Conservation (phyloP, 2,888 invertebrate genomes). For the Athetis lepigone region DNA sequence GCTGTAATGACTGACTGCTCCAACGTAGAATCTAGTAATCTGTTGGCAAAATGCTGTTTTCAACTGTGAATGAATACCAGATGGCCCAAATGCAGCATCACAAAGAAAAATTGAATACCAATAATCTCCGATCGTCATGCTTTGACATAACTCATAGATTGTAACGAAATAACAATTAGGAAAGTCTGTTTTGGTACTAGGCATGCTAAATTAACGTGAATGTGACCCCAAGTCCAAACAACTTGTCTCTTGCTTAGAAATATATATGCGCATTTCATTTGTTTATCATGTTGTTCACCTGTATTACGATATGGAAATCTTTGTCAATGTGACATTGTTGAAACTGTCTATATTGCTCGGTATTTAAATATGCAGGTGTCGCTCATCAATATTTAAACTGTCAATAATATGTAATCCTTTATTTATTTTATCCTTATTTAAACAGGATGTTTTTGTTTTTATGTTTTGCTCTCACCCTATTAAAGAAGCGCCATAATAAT, state of each 20-base stretch:
- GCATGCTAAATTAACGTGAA: conserved; percentile 5
- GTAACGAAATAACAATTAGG: conserved; percentile 8
- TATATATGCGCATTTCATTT: conserved; percentile 37
- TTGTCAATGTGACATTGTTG: conserved; percentile 30
- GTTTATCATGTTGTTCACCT: conserved; percentile 22
- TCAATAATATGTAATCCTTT: not conserved
- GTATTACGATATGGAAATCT: conserved; percentile 34
- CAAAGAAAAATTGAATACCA: not conserved
- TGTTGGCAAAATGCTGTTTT: too few relatives aligned
- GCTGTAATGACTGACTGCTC: too few relatives aligned
- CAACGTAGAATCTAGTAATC: too few relatives aligned
- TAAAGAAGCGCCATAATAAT: too few relatives aligned
- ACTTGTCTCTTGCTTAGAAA: conserved; percentile 10
- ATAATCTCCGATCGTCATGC: not conserved
- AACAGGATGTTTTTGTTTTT: too few relatives aligned
- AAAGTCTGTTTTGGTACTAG: not conserved
- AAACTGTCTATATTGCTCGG: conserved; percentile 14
- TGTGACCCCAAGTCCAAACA: conserved; percentile 26
- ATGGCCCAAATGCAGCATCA: too few relatives aligned
- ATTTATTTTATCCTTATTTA: not conserved
- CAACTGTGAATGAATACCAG: too few relatives aligned
- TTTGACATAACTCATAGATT: conserved; percentile 4
- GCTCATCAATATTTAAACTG: conserved; percentile 35
- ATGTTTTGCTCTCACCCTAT: too few relatives aligned
- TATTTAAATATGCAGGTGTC: conserved; percentile 18